These are phyloP conservation scores for Macropis europaea DNA, from an alignment of 2,888 invertebrate species.

Conservation along the genomic window DNA sequence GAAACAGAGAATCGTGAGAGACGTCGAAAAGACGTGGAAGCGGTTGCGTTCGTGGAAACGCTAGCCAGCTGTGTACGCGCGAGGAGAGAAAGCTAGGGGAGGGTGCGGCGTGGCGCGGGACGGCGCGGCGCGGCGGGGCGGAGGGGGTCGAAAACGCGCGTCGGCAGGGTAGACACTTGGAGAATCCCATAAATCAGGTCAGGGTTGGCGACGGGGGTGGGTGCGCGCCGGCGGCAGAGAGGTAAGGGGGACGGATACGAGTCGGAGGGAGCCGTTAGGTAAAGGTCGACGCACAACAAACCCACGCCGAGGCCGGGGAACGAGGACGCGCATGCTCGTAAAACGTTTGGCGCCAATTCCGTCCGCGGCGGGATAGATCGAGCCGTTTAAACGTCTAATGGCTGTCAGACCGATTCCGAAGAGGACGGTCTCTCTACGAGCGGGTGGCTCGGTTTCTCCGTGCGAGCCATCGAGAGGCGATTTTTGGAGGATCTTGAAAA, in stretches of 20 bases:
- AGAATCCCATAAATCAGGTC: constrained; percentile 84
- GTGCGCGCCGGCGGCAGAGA: constrained; percentile 68
- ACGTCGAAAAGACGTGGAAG: background rate
- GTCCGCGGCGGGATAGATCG: constrained; percentile 43
- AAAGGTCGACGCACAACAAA: constrained; percentile 78
- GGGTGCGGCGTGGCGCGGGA: background rate
- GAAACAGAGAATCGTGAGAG: background rate
- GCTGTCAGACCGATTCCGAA: too few species aligned
- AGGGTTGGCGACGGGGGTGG: constrained; percentile 78
- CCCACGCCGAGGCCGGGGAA: constrained; percentile 62
- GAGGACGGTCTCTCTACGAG: background rate
- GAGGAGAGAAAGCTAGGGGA: constrained; percentile 13
- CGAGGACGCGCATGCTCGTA: constrained; percentile 71
- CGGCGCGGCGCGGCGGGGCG: background rate
- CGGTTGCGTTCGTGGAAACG: constrained; percentile 64
- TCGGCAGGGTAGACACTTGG: constrained; percentile 81
- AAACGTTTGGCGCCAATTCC: constrained; percentile 76
- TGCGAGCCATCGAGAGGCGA: too few species aligned
- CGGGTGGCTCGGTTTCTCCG: too few species aligned
- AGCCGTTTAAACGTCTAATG: background rate
- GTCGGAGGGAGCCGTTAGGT: constrained; percentile 71
- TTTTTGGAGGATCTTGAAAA: too few species aligned
- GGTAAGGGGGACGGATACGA: constrained; percentile 68
- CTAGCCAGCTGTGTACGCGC: constrained; percentile 75
- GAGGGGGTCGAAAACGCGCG: constrained; percentile 57